A percentile compares a stretch with the other conserved stretches of the same genome.
Evolutionary conservation across 2,113 vertebrate genomes (phyloP).

Genomic region (Galbula dea): DNA sequence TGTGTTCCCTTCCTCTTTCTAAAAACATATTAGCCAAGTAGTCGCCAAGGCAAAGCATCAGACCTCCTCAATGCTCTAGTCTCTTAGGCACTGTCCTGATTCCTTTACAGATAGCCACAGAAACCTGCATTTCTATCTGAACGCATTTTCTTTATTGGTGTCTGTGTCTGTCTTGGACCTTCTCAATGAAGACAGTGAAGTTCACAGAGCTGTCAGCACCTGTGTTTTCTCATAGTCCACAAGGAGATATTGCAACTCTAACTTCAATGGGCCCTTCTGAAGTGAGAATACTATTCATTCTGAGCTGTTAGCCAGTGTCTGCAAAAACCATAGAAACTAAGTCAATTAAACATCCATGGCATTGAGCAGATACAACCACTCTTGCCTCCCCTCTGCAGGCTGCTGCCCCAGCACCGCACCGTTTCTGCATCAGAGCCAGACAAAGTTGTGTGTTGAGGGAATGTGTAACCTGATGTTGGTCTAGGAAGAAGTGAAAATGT

Average conservation of each 20-base stretch:
- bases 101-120: neutral
- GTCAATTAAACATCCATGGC: neutral
- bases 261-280: neutral
- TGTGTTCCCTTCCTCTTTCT: neutral
- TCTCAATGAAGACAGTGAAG: neutral
- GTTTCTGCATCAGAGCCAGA: neutral
- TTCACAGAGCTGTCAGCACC: neutral
- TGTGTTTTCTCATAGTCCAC: neutral
- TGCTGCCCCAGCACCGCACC: neutral
- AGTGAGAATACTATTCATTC: neutral
- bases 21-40: neutral
- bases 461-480: neutral
- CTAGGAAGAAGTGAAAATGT: neutral
- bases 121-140: neutral
- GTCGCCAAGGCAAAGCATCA: neutral
- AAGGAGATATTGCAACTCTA: neutral
- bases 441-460: accelerated
- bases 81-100: neutral
- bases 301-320: neutral
- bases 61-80: neutral
- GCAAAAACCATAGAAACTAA: neutral
- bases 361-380: neutral
- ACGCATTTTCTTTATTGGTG: neutral
- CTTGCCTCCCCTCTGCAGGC: neutral
- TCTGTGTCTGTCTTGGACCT: neutral